Evolutionary conservation across 2,797 vertebrate genomes (phyloP), one percentile per base, ranked within the genome.

Genomic region (Hipposideros larvatus): DNA sequence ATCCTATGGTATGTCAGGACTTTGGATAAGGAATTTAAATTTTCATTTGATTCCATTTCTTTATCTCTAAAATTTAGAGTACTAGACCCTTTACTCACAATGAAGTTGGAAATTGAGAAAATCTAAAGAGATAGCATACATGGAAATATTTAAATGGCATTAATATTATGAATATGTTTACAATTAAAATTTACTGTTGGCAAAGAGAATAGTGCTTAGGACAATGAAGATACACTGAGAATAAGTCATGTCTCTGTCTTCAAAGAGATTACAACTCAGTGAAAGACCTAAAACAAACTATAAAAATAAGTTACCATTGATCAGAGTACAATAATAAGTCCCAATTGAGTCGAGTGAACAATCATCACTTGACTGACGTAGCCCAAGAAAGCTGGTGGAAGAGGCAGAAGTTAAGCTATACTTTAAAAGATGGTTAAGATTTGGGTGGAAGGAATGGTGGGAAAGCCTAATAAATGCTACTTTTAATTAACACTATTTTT

Each of bases 401-500:
- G 19, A 71, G 21, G 22, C 7, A 78, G 21, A 48, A 87, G 48
- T 15, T 53, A 83, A 87, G 59, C 14, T 74, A 43, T 14, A 41
- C 9, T 66, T 93, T 75, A 75, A 95, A 46, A 68, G 43, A 61
- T 61, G 4, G 16, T n/a, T 80, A 57, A 8, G 8, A 79, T 84
- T 80, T 87, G 22, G 14, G 4, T 5, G 87, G 19, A 68, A 78
- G 37, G 13, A 78, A 46, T n/a, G 9, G 16, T 51, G 7, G 5
- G 26, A 71, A 85, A 92, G 4, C 26, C 4, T 73, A 21, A n/a
- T 31, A 96, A 74, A 48, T 51, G 37, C 0, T 26, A 59, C 24
- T 96, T 98, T 97, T 94, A 79, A 88, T 83, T 63, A 90, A 46
- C 41, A 93, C 79, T 73, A 24, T 48, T 94, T 96, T 86, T 77